Base-by-base conservation (phyloP, 2,113 vertebrate genomes). In the Speoplatyrhinus poulsoni region DNA sequence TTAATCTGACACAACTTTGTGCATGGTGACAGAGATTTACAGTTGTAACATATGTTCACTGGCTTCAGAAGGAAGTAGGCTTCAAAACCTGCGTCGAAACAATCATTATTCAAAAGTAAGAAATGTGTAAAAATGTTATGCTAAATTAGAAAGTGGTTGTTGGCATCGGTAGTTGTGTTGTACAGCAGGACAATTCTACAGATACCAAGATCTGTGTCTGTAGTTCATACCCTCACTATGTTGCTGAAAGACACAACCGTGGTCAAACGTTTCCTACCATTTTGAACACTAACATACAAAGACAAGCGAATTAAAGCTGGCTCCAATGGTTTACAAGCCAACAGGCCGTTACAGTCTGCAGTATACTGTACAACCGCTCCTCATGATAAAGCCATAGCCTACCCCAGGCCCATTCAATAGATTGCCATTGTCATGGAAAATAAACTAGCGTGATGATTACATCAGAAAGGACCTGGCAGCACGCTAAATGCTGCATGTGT, bases 1-100 rank as follows among this genome's bases (percentile, higher is more conserved):
- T 79, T 86, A 85, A 86, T 86, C 79, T 67, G 46, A 74, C 65
- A 64, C 63, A 68, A 52, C 63, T 63, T 19, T 63, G 9, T 62
- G 7, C 33, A 56, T 8, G 60, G 4, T 73, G n/a, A 70, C 46
- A 67, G 50, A 54, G 15, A 41, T 8, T 41, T 41, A 41, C 36
- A 41, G 36, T 41, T 41, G 4, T 5, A 8, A 41, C 36, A 41
- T 41, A 41, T 41, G 36, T 41, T 41, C 36, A 41, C 7, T 6
- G 36, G 36, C 36, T 41, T 41, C 7, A 8, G 36, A 41, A 41
- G 26, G 26, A 26, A 26, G 26, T 41, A 41, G 36, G 36, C 36
- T 41, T 41, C 3, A 8, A 8, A 41, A 41, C 5, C 36, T 41
- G 4, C 36, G 7, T 41, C 36, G 4, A 41, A 41, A 41, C 7